Evolutionary conservation across 2,888 invertebrate species (phyloP), one percentile per base, ranked within the genome.

Genomic region (Punctoribates punctum): DNA sequence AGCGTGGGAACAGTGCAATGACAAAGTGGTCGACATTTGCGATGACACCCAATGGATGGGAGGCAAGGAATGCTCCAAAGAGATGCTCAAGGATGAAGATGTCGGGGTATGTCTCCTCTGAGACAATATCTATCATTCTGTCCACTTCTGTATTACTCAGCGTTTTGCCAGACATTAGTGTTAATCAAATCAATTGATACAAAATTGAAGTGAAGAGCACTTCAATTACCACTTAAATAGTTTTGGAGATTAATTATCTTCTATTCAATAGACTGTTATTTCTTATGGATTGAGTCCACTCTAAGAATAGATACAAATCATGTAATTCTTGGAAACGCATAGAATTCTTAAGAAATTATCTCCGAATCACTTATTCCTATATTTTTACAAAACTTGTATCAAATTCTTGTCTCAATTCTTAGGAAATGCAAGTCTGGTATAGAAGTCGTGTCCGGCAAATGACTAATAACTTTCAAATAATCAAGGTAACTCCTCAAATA

Each of bases 351-450:
- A 4, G n/a, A n/a, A n/a, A n/a, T n/a, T n/a, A n/a, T n/a, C n/a
- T n/a, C n/a, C n/a, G n/a, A n/a, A n/a, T n/a, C n/a, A n/a, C n/a
- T n/a, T n/a, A n/a, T n/a, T n/a, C n/a, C n/a, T n/a, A n/a, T n/a
- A n/a, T n/a, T n/a, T n/a, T n/a, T n/a, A n/a, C 42, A 42, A 42
- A 13, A 42, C n/a, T 42, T 42, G 9, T 42, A 1, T 42, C 13
- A 42, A 5, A 42, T 34, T n/a, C 9, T 42, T 70, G n/a, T n/a
- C n/a, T n/a, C 42, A 13, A 20, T 42, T 70, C 17, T 0, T 11
- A 72, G 72, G 72, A 48, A 72, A 48, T 72, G 46, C 72, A 72
- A 8, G 23, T 72, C 25, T 72, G 72, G 72, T 48, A 72, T 27
- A 72, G 17, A 23, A 46, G 15, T 27, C 42, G 72, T 20, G 27